Percentiles rank a stretch among this genome's conserved stretches.
Conservation (phyloP, 2,888 invertebrate species). For the Scaptomyza parva region DNA sequence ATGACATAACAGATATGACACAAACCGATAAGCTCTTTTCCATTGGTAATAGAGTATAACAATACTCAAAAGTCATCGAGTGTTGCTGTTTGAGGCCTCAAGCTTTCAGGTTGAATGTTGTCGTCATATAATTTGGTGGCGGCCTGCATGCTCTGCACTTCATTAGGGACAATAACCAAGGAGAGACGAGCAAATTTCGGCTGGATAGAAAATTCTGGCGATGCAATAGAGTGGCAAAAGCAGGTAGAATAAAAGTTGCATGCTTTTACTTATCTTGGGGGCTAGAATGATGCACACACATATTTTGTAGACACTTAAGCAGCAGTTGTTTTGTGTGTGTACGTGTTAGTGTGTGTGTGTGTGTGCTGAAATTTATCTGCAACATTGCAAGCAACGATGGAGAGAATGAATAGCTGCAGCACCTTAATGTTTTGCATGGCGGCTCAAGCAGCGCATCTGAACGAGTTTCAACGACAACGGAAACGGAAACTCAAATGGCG, state of each 20-base stretch:
- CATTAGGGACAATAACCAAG: conserved; percentile 50
- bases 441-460: conserved; percentile 50
- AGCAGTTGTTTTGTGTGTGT: conserved; percentile 26
- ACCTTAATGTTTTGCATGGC: conserved; percentile 54
- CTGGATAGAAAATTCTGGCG: conserved; percentile 25
- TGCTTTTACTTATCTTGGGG: conserved; percentile 51
- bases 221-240: conserved; percentile 1
- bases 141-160: conserved; percentile 43
- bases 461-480: conserved; percentile 58
- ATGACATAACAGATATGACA: too few species aligned
- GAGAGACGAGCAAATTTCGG: conserved; percentile 15
- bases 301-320: conserved; percentile 60
- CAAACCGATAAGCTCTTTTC: too few species aligned
- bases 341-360: neutral
- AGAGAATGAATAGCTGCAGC: conserved; percentile 31
- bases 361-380: conserved; percentile 57
- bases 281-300: conserved; percentile 69
- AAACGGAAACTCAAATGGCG: conserved; percentile 63
- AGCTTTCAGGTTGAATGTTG: conserved; percentile 25
- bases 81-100: conserved; percentile 20
- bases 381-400: conserved; percentile 41
- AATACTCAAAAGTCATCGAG: conserved; percentile 33
- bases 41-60: too few species aligned
- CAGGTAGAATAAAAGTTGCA: conserved; percentile 5
- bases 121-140: conserved; percentile 55